Base-by-base conservation (phyloP, 2,888 invertebrate genomes). In the Rhagophthalmus giganteus region DNA sequence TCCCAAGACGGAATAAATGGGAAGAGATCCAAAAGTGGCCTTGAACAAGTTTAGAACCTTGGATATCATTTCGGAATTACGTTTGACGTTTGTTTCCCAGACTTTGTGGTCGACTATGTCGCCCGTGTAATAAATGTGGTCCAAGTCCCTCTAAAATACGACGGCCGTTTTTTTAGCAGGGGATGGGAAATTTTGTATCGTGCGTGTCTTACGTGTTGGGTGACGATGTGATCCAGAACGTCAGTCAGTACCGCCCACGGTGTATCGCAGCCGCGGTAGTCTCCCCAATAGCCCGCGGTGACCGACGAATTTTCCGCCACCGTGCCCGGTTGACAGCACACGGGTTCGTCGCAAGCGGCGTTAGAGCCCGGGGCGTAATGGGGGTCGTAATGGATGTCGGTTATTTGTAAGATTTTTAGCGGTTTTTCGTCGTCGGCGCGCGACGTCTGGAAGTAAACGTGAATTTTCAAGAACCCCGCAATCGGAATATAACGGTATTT, bases 81-180 rank as follows among this genome's bases (percentile, higher is more conserved):
- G 75, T 33, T 80, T 76, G 16, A 78, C 74, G 0, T 85, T 82
- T 1, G 94, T 94, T 59, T 84, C 84, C 94, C 95, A 95, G n/a
- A 91, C 81, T 56, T 87, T 85, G 68, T 94, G 94, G 62, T 91
- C 87, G 30, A 93, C 82, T 2, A 90, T 81, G 68, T 95, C 95
- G 1, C 95, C 95, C 12, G 94, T 90, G 70, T 89, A 88, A 63
- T 92, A 86, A 2, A 94, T 77, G 15, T 81, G 79, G 57, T 85
- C 84, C 10, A 85, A 74, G 20, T 84, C 12, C n/a, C 28, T 24
- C 50, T 51, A 28, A 10, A 34, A 9, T 9, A 33, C 10, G 33
- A n/a, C n/a, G n/a, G n/a, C n/a, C n/a, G n/a, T n/a, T n/a, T n/a
- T n/a, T n/a, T n/a, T n/a, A n/a, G n/a, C n/a, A n/a, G n/a, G n/a